Conservation (phyloP, 1,140 invertebrate genomes). For the Goniozus legneri region DNA sequence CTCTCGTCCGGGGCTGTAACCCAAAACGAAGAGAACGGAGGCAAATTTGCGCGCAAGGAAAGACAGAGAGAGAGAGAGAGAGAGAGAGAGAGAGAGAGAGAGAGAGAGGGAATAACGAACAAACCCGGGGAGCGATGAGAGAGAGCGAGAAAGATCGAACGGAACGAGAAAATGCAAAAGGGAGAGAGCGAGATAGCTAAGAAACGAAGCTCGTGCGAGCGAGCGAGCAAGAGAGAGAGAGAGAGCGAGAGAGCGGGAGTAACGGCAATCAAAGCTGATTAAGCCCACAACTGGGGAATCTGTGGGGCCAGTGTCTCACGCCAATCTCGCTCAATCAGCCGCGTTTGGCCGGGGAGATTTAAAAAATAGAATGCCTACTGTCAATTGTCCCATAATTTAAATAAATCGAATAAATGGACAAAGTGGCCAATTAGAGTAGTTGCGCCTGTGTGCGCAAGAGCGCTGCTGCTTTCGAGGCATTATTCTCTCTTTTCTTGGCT, state of each 20-base stretch:
- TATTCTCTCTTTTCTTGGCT: conserved; percentile 49
- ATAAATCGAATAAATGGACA: conserved; percentile 59
- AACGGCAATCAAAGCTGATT: conserved; percentile 57
- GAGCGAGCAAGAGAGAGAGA: no score
- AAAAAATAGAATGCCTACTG: conserved; percentile 59
- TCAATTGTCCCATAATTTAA: conserved; percentile 59
- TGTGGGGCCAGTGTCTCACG: conserved; percentile 56
- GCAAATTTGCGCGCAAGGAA: not conserved
- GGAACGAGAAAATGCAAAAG: conserved; percentile 16
- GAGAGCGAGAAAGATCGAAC: conserved; percentile 21
- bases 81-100: conserved; percentile 17
- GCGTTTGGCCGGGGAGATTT: conserved; percentile 53
- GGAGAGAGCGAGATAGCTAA: conserved; percentile 7
- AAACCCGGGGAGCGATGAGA: conserved; percentile 11
- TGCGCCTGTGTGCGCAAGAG: conserved; percentile 51
- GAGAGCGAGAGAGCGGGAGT: conserved; percentile 34
- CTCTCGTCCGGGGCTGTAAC: conserved; percentile 5
- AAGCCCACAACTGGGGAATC: conserved; percentile 57
- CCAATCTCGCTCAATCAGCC: conserved; percentile 55
- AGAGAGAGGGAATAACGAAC: conserved; percentile 23
- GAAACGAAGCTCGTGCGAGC: conserved; percentile 8
- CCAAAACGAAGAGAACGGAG: not conserved
- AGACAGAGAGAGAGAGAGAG: not conserved
- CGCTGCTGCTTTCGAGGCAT: conserved; percentile 54
- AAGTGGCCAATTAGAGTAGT: conserved; percentile 58